Evolutionary conservation across 2,797 vertebrate species (phyloP).

Genomic region (Cynopterus sphinx): DNA sequence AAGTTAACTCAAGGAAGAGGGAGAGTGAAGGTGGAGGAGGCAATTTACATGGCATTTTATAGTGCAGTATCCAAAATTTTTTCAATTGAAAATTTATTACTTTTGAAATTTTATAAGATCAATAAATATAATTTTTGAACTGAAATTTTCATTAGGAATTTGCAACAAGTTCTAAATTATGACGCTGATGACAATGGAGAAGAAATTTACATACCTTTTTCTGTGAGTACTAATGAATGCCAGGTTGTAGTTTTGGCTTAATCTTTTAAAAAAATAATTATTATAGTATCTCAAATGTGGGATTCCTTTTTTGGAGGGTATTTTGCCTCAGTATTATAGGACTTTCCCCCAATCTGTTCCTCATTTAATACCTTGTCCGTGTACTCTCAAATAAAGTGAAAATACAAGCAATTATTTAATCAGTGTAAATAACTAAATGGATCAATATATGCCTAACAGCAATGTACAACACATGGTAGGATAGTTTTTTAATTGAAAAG

Average conservation of each 20-base stretch:
- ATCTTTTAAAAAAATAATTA: neutral
- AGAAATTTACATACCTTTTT: constrained; percentile 58
- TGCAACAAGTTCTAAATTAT: constrained; percentile 79
- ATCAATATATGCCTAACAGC: neutral
- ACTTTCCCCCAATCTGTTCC: neutral
- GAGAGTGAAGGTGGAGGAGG: neutral
- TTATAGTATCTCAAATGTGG: neutral
- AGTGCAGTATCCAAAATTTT: neutral
- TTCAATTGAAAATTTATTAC: neutral
- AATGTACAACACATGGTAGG: neutral
- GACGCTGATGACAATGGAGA: constrained; percentile 42
- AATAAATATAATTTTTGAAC: constrained; percentile 37
- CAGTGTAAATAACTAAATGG: neutral
- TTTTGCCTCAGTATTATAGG: neutral
- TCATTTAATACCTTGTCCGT: neutral
- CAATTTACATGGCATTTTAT: neutral
- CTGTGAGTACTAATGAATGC: constrained; percentile 75
- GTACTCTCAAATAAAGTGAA: neutral
- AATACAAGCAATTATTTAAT: neutral
- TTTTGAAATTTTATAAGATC: constrained; percentile 25
- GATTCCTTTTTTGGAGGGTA: neutral
- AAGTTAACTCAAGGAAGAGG: neutral
- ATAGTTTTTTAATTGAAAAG: neutral
- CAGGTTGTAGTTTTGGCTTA: neutral
- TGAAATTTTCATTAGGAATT: constrained; percentile 69